A percentile compares a stretch with the other conserved stretches of the same genome.
phyloP scores from a whole-genome alignment of 2,888 invertebrate genomes.

The Agriopis aurantiaria region DNA sequence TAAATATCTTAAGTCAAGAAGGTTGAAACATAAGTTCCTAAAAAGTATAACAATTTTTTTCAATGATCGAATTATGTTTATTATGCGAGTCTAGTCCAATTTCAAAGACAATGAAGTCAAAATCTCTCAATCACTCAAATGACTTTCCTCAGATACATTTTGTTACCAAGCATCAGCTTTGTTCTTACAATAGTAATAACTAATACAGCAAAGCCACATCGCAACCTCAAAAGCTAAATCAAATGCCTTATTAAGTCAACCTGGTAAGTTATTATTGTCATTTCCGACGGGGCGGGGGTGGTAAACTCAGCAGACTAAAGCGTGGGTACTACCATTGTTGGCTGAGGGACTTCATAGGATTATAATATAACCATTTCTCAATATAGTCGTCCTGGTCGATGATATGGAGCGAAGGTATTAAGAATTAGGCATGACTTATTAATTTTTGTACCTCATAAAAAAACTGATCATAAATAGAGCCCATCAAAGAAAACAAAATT shows the following conservation, averaged over 20 bases:
- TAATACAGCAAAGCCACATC: conserved; percentile 1
- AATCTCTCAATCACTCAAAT: neutral
- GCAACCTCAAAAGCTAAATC: conserved; percentile 9
- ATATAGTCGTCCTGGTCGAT: conserved; percentile 7
- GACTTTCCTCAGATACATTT: neutral
- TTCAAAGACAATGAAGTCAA: neutral
- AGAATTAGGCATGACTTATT: neutral
- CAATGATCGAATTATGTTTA: too few species aligned
- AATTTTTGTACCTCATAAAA: neutral
- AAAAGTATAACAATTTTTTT: too few species aligned
- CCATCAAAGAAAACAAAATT: too few species aligned
- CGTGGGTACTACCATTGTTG: conserved; percentile 33
- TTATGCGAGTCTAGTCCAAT: neutral
- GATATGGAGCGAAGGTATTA: conserved; percentile 1
- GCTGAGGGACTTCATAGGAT: conserved; percentile 12
- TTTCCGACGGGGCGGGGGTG: conserved; percentile 22
- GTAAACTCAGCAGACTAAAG: conserved; percentile 9
- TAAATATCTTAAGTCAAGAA: too few species aligned
- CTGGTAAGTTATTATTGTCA: conserved; percentile 25
- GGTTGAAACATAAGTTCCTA: too few species aligned
- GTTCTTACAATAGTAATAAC: neutral
- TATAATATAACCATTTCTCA: conserved; percentile 30
- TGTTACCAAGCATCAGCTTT: neutral
- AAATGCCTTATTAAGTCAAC: conserved; percentile 27
- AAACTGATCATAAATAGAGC: too few species aligned